Conservation (phyloP, 2,797 vertebrate species). For the Toxotes lorentzi region DNA sequence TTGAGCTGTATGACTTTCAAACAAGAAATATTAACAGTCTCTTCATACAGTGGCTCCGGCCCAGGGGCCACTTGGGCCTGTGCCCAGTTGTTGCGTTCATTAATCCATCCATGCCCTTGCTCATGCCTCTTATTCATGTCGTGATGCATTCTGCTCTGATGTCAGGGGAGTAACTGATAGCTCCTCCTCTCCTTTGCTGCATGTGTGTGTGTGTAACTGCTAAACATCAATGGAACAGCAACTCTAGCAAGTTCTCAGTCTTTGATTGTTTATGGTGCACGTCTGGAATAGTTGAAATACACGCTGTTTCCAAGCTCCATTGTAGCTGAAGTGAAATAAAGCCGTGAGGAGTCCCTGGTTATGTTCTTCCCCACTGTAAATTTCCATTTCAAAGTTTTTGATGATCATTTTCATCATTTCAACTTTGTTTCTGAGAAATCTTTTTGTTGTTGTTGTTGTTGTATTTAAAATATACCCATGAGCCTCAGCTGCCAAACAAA, state of each 20-base stretch:
- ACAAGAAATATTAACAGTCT: neutral
- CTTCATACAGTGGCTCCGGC: neutral
- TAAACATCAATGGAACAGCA: too few relatives aligned
- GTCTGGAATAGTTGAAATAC: neutral
- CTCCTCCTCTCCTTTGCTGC: neutral
- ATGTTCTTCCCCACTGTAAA: neutral
- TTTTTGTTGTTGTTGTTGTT: too few relatives aligned
- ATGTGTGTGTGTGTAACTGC: neutral
- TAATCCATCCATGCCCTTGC: neutral
- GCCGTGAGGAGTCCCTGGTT: neutral
- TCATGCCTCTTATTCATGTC: neutral
- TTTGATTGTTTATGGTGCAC: neutral
- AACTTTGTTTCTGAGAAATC: neutral
- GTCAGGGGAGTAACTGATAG: slow-evolving; percentile 3
- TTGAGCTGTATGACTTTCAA: neutral
- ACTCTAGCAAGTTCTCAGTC: neutral
- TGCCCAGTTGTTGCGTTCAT: neutral
- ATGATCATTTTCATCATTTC: neutral
- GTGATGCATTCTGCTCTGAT: slow-evolving; percentile 2
- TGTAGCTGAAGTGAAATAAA: neutral
- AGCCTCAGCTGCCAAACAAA: neutral
- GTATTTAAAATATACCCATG: neutral
- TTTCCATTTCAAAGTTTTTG: neutral
- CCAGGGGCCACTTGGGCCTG: neutral
- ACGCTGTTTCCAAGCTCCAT: neutral